Conservation (phyloP, 2,888 invertebrate genomes). For the Hyles lineata region DNA sequence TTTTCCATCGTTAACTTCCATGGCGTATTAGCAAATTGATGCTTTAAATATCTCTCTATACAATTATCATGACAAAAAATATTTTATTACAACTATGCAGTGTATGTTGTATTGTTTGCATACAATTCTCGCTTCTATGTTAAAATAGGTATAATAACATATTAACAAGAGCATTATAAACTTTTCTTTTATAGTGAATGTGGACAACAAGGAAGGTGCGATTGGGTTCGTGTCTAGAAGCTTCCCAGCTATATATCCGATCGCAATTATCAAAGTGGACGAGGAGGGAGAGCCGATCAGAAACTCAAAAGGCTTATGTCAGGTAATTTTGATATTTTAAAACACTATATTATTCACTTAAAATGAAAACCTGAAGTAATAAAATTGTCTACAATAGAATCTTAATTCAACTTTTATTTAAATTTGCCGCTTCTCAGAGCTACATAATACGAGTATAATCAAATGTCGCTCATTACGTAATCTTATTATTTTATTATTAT, state of each 20-base stretch:
- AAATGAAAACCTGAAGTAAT: not conserved
- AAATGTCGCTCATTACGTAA: not conserved
- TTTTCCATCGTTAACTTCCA: too few relatives aligned
- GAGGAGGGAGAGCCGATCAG: constrained; percentile 96
- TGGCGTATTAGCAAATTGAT: too few relatives aligned
- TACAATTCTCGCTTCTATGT: too few relatives aligned
- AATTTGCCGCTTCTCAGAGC: too few relatives aligned
- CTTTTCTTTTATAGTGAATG: constrained; percentile 89
- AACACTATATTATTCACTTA: not conserved
- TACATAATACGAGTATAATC: not conserved
- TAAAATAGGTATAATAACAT: too few relatives aligned
- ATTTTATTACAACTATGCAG: too few relatives aligned
- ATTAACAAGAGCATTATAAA: not conserved
- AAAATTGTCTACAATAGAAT: too few relatives aligned
- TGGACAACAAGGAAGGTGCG: constrained; percentile 96
- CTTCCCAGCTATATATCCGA: constrained; percentile 95
- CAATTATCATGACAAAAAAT: too few relatives aligned
- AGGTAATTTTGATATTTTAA: constrained; percentile 60
- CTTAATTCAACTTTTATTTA: too few relatives aligned
- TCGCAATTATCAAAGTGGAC: constrained; percentile 96
- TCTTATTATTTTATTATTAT: not conserved
- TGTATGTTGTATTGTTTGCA: too few relatives aligned
- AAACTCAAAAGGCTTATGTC: constrained; percentile 93
- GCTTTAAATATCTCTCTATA: too few relatives aligned
- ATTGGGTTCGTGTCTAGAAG: constrained; percentile 98